These are phyloP conservation scores for Oncorhynchus tshawytscha DNA, from an alignment of 2,113 vertebrate genomes.

Conservation along the genomic window DNA sequence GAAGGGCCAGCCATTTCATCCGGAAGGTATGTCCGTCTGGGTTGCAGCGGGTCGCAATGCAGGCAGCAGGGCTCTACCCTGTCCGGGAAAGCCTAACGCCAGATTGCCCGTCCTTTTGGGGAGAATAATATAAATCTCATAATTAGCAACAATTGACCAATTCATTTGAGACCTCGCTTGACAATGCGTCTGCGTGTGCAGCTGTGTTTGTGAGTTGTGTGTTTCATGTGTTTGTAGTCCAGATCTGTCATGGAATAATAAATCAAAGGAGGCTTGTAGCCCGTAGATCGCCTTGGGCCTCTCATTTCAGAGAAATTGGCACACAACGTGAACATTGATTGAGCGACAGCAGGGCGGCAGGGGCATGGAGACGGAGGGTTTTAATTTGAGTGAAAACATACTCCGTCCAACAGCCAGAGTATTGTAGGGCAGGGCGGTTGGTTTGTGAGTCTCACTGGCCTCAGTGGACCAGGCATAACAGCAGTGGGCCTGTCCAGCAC, in stretches of 20 bases:
- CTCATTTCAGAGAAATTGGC: slow-evolving; percentile 57
- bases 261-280: slow-evolving; percentile 59
- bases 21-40: slow-evolving; percentile 43
- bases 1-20: slow-evolving; percentile 39
- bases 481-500: not conserved
- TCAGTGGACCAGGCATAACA: not conserved
- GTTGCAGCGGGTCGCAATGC: not conserved
- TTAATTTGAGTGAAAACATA: not conserved
- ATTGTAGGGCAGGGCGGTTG: slow-evolving; percentile 1
- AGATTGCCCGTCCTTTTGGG: slow-evolving; percentile 52
- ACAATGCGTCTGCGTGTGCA: slow-evolving; percentile 43
- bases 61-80: slow-evolving; percentile 20
- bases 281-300: slow-evolving; percentile 44
- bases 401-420: slow-evolving; percentile 7
- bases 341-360: slow-evolving; percentile 31
- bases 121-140: slow-evolving; percentile 63
- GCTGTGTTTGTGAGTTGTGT: not conserved
- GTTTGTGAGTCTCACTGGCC: not conserved
- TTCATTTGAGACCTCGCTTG: slow-evolving; percentile 63
- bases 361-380: slow-evolving; percentile 49
- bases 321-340: slow-evolving; percentile 49
- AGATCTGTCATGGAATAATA: slow-evolving; percentile 47
- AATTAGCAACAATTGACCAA: slow-evolving; percentile 71
- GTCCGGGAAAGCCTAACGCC: slow-evolving; percentile 54
- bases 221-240: slow-evolving; percentile 34